These are phyloP conservation scores for Euschistus heros DNA, from an alignment of 1,140 invertebrate species.

Conservation along the genomic window DNA sequence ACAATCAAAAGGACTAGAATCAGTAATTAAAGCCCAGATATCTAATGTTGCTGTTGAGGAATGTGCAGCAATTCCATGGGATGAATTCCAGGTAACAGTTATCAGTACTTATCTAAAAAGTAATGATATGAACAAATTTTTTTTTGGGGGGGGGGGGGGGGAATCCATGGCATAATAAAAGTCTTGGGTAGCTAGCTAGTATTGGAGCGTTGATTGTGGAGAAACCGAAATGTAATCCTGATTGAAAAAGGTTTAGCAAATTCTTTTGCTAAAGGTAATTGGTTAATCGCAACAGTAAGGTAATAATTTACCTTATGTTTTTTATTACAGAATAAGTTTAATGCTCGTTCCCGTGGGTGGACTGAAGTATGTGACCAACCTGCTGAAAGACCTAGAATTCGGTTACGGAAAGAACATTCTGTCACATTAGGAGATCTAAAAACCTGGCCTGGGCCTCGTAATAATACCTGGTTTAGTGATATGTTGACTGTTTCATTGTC, in stretches of 20 bases:
- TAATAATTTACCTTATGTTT: constrained; percentile 19
- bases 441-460: constrained; percentile 24
- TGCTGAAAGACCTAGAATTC: constrained; percentile 21
- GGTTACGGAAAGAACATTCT: constrained; percentile 18
- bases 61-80: constrained; percentile 78
- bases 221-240: too few relatives aligned
- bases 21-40: constrained; percentile 62
- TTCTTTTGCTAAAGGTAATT: too few relatives aligned
- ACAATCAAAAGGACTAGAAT: constrained; percentile 62
- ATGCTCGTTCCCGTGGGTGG: constrained; percentile 58
- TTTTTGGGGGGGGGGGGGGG: too few relatives aligned
- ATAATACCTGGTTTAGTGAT: constrained; percentile 35
- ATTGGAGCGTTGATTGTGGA: too few relatives aligned
- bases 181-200: too few relatives aligned
- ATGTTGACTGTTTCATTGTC: constrained; percentile 50
- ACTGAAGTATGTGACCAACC: constrained; percentile 42
- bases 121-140: too few relatives aligned
- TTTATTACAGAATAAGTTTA: constrained; percentile 55
- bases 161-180: too few relatives aligned
- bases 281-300: too few relatives aligned
- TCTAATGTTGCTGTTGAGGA: constrained; percentile 66
- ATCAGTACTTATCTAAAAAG: too few relatives aligned
- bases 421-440: constrained; percentile 38
- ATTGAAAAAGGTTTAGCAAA: too few relatives aligned
- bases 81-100: constrained; percentile 76